phyloP scores from a whole-genome alignment of 2,888 invertebrate genomes.

The Mystacides longicornis region DNA sequence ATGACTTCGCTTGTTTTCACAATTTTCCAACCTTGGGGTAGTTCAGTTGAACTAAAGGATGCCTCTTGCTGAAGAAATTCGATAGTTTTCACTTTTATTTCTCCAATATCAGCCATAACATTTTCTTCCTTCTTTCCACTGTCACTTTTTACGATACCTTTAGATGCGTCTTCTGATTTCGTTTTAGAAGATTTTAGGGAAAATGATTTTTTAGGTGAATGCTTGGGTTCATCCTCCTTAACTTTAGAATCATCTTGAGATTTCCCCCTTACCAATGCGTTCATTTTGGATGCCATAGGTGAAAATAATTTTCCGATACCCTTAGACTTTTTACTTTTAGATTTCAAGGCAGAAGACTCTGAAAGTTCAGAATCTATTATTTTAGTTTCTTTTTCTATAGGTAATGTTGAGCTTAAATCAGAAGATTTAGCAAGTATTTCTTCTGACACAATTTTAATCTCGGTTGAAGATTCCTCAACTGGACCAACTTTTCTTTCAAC shows the following conservation, averaged over 20 bases:
- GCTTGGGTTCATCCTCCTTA: not conserved
- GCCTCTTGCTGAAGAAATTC: constrained; percentile 19
- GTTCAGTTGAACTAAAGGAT: constrained; percentile 17
- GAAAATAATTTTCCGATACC: not conserved
- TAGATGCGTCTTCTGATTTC: not conserved
- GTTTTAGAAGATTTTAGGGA: not conserved
- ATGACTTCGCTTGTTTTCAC: not conserved
- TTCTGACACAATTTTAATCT: too few species aligned
- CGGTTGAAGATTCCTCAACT: too few species aligned
- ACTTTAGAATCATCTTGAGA: not conserved
- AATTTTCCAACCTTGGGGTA: constrained; percentile 1
- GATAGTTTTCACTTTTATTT: constrained; percentile 12
- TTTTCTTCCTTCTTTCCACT: not conserved
- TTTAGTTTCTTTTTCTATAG: too few species aligned
- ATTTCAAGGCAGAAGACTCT: not conserved
- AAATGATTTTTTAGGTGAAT: not conserved
- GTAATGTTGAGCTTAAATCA: too few species aligned
- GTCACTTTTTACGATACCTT: not conserved
- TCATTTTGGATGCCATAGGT: not conserved
- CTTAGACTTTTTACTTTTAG: not conserved
- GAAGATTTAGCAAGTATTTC: too few species aligned
- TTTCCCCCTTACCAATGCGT: not conserved
- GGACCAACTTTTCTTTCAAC: too few species aligned
- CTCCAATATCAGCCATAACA: not conserved
- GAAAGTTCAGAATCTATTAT: too few species aligned